These are phyloP conservation scores for Loxodonta africana DNA, from an alignment of 2,113 vertebrate genomes.

Conservation along the genomic window DNA sequence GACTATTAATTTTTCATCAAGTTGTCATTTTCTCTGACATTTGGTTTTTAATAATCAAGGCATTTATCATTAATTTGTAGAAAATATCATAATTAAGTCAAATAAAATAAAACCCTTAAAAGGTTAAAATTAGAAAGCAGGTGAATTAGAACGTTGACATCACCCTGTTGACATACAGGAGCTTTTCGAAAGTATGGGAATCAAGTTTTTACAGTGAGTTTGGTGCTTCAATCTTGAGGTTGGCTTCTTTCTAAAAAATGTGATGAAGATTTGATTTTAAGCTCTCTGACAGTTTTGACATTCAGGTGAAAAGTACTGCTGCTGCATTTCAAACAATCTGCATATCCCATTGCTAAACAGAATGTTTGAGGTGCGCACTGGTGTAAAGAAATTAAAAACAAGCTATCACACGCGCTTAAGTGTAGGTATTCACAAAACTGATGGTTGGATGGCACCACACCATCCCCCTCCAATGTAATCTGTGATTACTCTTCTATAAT, in stretches of 20 bases:
- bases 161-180: conserved; percentile 72
- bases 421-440: conserved; percentile 80
- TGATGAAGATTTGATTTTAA: conserved; percentile 86
- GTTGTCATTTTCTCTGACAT: conserved; percentile 80
- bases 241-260: conserved; percentile 74
- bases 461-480: conserved; percentile 72
- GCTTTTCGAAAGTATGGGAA: conserved; percentile 60
- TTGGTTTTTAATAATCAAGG: conserved; percentile 79
- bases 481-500: conserved; percentile 84
- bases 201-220: conserved; percentile 75
- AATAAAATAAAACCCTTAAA: conserved; percentile 82
- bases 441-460: conserved; percentile 62
- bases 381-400: conserved; percentile 88
- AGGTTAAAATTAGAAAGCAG: conserved; percentile 82
- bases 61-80: conserved; percentile 82
- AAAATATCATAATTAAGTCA: conserved; percentile 84
- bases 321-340: conserved; percentile 87
- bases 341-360: conserved; percentile 86
- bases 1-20: conserved; percentile 86
- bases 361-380: conserved; percentile 85
- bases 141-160: conserved; percentile 79
- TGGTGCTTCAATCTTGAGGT: conserved; percentile 64
- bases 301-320: conserved; percentile 86
- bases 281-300: conserved; percentile 86
- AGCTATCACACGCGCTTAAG: conserved; percentile 82